Percentiles rank a stretch among this genome's conserved stretches.
Evolutionary conservation across 2,888 invertebrate species (phyloP).

Genomic region (Mayetiola destructor): DNA sequence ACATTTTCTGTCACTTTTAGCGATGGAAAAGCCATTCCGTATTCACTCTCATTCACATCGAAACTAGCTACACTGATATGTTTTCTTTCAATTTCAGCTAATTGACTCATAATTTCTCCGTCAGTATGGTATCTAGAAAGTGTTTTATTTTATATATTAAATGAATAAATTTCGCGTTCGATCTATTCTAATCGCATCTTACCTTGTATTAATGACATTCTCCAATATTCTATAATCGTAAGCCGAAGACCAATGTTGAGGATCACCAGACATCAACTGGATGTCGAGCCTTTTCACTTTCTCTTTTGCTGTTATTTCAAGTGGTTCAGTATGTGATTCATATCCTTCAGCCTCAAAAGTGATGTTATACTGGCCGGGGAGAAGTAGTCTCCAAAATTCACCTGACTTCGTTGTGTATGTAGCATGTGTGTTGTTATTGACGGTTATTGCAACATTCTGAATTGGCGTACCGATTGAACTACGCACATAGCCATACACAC

Average conservation of each 20-base stretch:
- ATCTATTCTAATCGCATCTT: neutral
- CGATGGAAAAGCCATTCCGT: constrained; percentile 50
- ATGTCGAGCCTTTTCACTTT: constrained; percentile 55
- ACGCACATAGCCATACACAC: constrained; percentile 69
- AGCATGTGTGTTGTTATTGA: constrained; percentile 59
- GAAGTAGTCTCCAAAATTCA: constrained; percentile 83
- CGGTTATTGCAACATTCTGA: constrained; percentile 54
- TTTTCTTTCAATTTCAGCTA: constrained; percentile 54
- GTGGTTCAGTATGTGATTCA: constrained; percentile 45
- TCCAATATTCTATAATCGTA: constrained; percentile 60
- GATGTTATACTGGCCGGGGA: constrained; percentile 73
- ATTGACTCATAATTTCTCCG: constrained; percentile 44
- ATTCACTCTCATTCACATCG: constrained; percentile 49
- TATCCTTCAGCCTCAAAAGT: constrained; percentile 58
- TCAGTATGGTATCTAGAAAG: constrained; percentile 44
- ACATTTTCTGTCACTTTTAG: constrained; percentile 61
- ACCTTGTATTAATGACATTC: constrained; percentile 45
- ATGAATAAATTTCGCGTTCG: neutral
- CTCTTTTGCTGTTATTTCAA: constrained; percentile 42
- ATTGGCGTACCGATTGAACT: constrained; percentile 67
- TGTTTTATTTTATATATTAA: neutral
- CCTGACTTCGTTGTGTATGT: constrained; percentile 56
- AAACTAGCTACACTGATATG: constrained; percentile 56
- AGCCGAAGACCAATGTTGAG: constrained; percentile 68
- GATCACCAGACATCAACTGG: constrained; percentile 65